phyloP scores from a whole-genome alignment of 2,113 vertebrate genomes.

The Lycocorax pyrrhopterus region DNA sequence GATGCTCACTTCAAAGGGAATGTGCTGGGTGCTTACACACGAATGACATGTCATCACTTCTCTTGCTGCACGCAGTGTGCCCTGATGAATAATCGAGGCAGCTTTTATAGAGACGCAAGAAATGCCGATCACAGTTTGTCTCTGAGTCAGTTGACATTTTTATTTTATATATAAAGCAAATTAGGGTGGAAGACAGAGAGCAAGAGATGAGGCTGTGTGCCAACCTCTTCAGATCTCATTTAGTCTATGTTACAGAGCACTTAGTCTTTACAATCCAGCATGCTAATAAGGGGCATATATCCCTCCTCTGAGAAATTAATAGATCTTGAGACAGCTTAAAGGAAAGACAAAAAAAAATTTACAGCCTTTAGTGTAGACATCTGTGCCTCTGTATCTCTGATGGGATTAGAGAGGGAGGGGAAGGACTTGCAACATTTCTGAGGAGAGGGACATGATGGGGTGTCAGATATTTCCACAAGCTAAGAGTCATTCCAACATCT shows the following conservation, averaged over 20 bases:
- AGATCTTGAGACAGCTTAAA: not conserved
- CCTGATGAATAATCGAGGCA: constrained; percentile 40
- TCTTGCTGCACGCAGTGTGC: not conserved
- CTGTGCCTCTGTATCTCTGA: not conserved
- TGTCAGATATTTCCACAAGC: not conserved
- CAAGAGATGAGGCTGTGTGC: not conserved
- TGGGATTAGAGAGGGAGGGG: not conserved
- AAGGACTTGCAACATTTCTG: not conserved
- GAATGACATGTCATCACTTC: not conserved
- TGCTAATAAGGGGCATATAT: not conserved
- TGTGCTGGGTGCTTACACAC: not conserved
- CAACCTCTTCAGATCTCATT: constrained; percentile 24
- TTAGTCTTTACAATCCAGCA: not conserved
- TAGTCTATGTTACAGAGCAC: not conserved
- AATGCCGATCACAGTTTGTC: constrained; percentile 7
- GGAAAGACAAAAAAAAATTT: not conserved
- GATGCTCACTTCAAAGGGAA: constrained; percentile 23
- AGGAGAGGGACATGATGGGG: accelerated
- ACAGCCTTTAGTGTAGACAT: not conserved
- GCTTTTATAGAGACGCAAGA: not conserved
- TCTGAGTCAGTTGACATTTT: constrained; percentile 49
- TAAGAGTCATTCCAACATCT: not conserved
- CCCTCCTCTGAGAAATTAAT: not conserved
- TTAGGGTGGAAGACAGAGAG: constrained; percentile 26
- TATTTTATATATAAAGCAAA: constrained; percentile 40